Percentiles rank a stretch among this genome's conserved stretches.
These are phyloP conservation scores for Gambusia affinis DNA, from an alignment of 2,113 vertebrate species.

Conservation along the genomic window DNA sequence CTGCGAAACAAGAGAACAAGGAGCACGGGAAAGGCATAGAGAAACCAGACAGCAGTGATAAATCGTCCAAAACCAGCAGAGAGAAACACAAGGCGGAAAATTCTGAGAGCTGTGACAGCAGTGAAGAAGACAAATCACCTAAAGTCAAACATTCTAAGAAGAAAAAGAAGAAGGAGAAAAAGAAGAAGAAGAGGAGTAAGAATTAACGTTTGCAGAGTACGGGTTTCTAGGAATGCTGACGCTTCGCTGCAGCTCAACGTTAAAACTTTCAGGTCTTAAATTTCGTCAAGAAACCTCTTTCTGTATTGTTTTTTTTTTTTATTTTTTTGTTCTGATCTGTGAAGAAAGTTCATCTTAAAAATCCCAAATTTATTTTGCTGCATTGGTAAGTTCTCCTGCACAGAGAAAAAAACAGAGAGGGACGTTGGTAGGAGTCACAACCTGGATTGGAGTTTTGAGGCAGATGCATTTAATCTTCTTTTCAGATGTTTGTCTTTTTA, in stretches of 20 bases:
- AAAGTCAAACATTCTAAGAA: constrained; percentile 53
- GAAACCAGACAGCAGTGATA: not conserved
- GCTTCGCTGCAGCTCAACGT: too few relatives aligned
- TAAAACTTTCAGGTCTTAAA: not conserved
- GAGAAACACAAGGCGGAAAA: not conserved
- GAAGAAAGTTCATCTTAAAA: too few relatives aligned
- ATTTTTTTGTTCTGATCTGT: too few relatives aligned
- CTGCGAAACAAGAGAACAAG: constrained; percentile 35
- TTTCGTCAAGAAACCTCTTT: not conserved
- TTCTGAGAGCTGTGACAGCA: constrained; percentile 32
- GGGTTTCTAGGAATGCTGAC: not conserved
- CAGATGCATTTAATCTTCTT: too few relatives aligned
- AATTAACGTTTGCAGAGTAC: constrained; percentile 7
- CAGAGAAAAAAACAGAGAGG: not conserved
- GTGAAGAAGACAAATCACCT: constrained; percentile 1
- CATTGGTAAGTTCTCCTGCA: too few relatives aligned
- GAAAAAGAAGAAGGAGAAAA: constrained; percentile 62
- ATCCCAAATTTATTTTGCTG: too few relatives aligned
- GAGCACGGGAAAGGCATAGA: constrained; percentile 21
- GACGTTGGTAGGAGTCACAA: not conserved
- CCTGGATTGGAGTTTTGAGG: not conserved
- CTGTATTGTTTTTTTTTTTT: too few relatives aligned
- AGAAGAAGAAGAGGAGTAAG: constrained; percentile 52
- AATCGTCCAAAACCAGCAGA: constrained; percentile 6
- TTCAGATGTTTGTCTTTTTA: not conserved